Conservation (phyloP, 2,113 vertebrate genomes). For the Tylochromis polylepis region DNA sequence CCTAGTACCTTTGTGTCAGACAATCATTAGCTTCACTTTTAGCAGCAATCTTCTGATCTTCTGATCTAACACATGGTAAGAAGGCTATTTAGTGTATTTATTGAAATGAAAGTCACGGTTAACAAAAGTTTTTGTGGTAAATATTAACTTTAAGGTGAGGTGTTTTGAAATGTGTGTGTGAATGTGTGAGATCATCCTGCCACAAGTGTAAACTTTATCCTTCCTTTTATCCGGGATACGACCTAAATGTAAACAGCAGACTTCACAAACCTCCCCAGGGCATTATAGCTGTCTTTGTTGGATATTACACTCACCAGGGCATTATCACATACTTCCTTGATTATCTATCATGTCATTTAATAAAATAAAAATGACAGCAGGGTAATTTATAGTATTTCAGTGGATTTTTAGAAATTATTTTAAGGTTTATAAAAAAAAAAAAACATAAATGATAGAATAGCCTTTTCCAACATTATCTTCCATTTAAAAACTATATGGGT, state of each 20-base stretch:
- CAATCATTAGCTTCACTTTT: not conserved
- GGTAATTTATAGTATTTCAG: not conserved
- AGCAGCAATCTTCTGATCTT: not conserved
- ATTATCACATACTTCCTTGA: not conserved
- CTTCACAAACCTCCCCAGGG: conserved; percentile 29
- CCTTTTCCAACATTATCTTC: not conserved
- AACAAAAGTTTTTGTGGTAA: not conserved
- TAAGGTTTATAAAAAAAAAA: not conserved
- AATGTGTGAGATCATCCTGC: conserved; percentile 12
- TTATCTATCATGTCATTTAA: not conserved
- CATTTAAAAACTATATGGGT: not conserved
- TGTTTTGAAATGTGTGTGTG: conserved; percentile 8
- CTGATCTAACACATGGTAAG: not conserved
- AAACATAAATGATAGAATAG: not conserved
- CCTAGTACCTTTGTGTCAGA: not conserved
- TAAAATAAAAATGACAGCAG: not conserved
- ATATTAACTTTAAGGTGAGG: not conserved
- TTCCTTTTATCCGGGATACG: conserved; percentile 11
- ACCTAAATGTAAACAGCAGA: not conserved
- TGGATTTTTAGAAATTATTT: not conserved
- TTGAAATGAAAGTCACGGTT: not conserved
- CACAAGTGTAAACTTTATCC: conserved; percentile 27
- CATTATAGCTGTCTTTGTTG: not conserved
- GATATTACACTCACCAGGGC: not conserved
- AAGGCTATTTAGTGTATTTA: not conserved